Evolutionary conservation across 2,888 invertebrate species (phyloP), one percentile per base, ranked within the genome.

Genomic region (Dexiosoma caninum): DNA sequence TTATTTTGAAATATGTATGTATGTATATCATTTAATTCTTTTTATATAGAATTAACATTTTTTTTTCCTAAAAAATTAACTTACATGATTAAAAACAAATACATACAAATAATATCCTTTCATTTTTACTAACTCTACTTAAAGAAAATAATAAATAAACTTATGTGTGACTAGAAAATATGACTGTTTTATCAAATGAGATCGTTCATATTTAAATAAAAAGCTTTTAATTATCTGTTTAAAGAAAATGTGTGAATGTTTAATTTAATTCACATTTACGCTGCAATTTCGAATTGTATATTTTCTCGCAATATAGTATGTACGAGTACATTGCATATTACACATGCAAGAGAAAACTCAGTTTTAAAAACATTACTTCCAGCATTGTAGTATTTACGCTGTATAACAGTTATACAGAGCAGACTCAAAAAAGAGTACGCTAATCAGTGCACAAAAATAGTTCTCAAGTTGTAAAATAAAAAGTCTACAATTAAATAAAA

Each of bases 141-240:
- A 53, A 35, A 74, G 51, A 40, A 42, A 44, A 40, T 46, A 46
- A 40, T 46, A 69, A 46, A 37, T 42, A 46, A 55, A 46, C 37
- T 51, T 27, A n/a, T 35, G 67, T 79, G 83, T 85, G 85, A 85
- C 85, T 85, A 85, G 84, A 83, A 85, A 84, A 72, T 42, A 72
- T 62, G 44, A 30, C 57, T 46, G 30, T 40, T 42, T 55, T 55
- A 62, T 72, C 12, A 35, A 49, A 70, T 78, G 78, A 82, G 82
- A 82, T 82, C 82, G 6, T 27, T 27, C 6, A 62, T 21, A 46
- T n/a, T 57, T 57, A 57, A 57, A 51, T 57, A 67, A 70, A 51
- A 37, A n/a, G n/a, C n/a, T 32, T 46, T 40, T 35, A 53, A 19
- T 16, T 19, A 40, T 10, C 37, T 57, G 5, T 27, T 46, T 19